Conservation (phyloP, 2,113 vertebrate genomes). For the Lota lota region DNA sequence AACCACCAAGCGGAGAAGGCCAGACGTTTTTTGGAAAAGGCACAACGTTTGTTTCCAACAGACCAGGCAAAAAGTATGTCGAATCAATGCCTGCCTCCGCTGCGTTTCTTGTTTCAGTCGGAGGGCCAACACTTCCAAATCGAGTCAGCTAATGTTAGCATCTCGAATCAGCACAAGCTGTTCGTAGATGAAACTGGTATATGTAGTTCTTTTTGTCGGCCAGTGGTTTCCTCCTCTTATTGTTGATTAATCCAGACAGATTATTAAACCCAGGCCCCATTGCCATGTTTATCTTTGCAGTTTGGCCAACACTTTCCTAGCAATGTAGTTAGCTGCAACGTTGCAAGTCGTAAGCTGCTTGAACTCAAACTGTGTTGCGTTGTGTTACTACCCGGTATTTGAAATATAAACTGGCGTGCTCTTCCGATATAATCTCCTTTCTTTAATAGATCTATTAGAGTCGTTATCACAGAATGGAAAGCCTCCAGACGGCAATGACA, state of each 20-base stretch:
- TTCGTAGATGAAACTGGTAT: conserved; percentile 19
- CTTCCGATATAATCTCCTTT: background rate
- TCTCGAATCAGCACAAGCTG: conserved; percentile 23
- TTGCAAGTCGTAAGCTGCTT: background rate
- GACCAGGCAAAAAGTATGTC: conserved; percentile 81
- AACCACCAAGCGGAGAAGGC: conserved; percentile 81
- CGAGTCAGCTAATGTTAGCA: conserved; percentile 58
- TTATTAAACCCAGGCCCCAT: background rate
- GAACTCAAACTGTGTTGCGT: too few relatives aligned
- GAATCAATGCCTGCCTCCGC: conserved; percentile 17
- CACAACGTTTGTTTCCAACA: conserved; percentile 87
- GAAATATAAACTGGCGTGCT: too few relatives aligned
- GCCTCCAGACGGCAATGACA: conserved; percentile 64
- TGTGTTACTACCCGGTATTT: too few relatives aligned
- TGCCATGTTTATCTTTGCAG: background rate
- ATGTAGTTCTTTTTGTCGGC: conserved; percentile 34
- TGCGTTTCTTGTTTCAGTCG: background rate
- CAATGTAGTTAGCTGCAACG: background rate
- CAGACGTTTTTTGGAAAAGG: conserved; percentile 89
- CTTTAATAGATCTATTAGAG: conserved; percentile 81
- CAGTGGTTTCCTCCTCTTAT: background rate
- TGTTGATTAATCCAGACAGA: background rate
- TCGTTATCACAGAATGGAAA: conserved; percentile 82
- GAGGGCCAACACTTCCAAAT: conserved; percentile 44
- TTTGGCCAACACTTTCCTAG: background rate